A percentile compares a stretch with the other conserved stretches of the same genome.
Evolutionary conservation across 2,888 invertebrate genomes (phyloP).

Genomic region (Oegoconia quadripuncta): DNA sequence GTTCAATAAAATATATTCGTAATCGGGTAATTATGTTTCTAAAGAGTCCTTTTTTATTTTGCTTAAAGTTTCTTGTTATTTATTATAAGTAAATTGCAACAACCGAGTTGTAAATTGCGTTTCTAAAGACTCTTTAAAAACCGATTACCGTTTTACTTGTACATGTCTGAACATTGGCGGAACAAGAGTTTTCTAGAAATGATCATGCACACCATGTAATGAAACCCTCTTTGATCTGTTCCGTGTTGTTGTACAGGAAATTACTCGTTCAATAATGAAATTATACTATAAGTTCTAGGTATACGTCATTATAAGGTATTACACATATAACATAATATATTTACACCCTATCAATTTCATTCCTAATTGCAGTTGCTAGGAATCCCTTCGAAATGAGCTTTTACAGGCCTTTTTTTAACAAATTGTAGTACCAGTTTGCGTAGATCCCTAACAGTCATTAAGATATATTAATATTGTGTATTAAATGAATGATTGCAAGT

Average conservation of each 20-base stretch:
- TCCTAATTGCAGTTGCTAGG: background rate
- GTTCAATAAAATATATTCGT: too few relatives aligned
- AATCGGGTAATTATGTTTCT: too few relatives aligned
- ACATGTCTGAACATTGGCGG: too few relatives aligned
- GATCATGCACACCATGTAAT: too few relatives aligned
- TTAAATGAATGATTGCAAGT: constrained; percentile 1
- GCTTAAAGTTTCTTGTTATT: too few relatives aligned
- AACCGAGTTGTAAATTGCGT: too few relatives aligned
- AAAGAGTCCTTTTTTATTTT: too few relatives aligned
- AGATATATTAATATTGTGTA: background rate
- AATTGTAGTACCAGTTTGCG: background rate
- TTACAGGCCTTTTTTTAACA: background rate
- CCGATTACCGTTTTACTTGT: too few relatives aligned
- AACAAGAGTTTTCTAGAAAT: too few relatives aligned
- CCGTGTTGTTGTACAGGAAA: background rate
- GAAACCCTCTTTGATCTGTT: background rate
- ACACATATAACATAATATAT: background rate
- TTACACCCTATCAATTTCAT: constrained; percentile 7
- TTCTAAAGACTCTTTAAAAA: too few relatives aligned
- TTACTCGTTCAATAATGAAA: constrained; percentile 1
- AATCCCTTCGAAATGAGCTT: constrained; percentile 3
- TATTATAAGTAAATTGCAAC: too few relatives aligned
- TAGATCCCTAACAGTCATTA: background rate
- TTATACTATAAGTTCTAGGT: background rate
- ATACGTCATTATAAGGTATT: background rate